Percentiles rank a stretch among this genome's conserved stretches.
phyloP scores from a whole-genome alignment of 2,888 invertebrate species.

The Tipula lateralis region DNA sequence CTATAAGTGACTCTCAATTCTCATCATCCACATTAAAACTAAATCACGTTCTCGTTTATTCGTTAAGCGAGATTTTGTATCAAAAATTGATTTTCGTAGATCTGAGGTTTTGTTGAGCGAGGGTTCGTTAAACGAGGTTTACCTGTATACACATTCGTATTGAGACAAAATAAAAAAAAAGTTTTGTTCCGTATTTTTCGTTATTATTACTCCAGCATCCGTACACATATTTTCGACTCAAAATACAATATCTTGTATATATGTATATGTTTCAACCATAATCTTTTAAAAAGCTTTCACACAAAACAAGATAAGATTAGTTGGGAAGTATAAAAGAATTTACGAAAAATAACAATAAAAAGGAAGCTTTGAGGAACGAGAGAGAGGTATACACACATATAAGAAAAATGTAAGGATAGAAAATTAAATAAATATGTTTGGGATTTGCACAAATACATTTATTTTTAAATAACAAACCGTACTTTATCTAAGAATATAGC shows the following conservation, averaged over 20 bases:
- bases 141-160: background rate
- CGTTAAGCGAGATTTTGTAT: too few relatives aligned
- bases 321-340: slow-evolving; percentile 1
- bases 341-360: background rate
- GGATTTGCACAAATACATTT: background rate
- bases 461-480: background rate
- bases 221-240: background rate
- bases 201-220: background rate
- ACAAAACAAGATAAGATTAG: slow-evolving; percentile 19
- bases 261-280: background rate
- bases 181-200: background rate
- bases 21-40: too few relatives aligned
- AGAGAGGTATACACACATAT: background rate
- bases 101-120: too few relatives aligned
- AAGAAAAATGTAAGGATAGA: background rate
- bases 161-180: background rate
- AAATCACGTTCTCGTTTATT: too few relatives aligned
- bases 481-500: background rate
- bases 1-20: too few relatives aligned
- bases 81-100: too few relatives aligned
- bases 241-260: background rate
- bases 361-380: background rate
- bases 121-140: too few relatives aligned
- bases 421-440: slow-evolving; percentile 11
- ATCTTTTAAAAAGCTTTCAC: slow-evolving; percentile 24